A percentile compares a stretch with the other conserved stretches of the same genome.
Evolutionary conservation across 2,797 vertebrate genomes (phyloP).

Genomic region (Esox masquinongy): DNA sequence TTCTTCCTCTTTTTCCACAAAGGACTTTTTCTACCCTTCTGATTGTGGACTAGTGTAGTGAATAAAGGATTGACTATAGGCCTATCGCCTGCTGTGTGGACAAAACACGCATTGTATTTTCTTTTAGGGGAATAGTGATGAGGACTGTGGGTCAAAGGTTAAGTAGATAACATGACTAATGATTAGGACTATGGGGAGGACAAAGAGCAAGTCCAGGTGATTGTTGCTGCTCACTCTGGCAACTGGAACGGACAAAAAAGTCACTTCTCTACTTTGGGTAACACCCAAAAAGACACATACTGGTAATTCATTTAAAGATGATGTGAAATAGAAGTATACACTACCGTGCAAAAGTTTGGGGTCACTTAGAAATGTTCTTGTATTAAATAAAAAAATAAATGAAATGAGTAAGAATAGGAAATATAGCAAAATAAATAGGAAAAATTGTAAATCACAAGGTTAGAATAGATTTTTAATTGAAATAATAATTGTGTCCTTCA

Average conservation of each 20-base stretch:
- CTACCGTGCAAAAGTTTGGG: background rate
- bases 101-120: slow-evolving; percentile 31
- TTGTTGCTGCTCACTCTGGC: slow-evolving; percentile 43
- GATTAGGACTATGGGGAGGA: background rate
- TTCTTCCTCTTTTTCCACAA: slow-evolving; percentile 57
- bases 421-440: too few species aligned
- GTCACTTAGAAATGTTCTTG: too few species aligned
- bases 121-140: slow-evolving; percentile 19
- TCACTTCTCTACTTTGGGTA: slow-evolving; percentile 21
- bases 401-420: too few species aligned
- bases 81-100: slow-evolving; percentile 48
- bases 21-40: slow-evolving; percentile 22
- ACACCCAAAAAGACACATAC: background rate
- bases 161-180: slow-evolving; percentile 33
- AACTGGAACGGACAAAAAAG: slow-evolving; percentile 27
- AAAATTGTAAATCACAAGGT: too few species aligned
- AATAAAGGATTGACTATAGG: slow-evolving; percentile 44
- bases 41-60: background rate
- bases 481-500: too few species aligned
- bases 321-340: slow-evolving; percentile 11
- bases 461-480: too few species aligned
- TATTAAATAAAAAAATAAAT: too few species aligned
- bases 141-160: slow-evolving; percentile 45
- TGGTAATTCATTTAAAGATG: background rate
- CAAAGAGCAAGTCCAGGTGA: slow-evolving; percentile 30